Percentiles rank a stretch among this genome's conserved stretches.
phyloP scores from a whole-genome alignment of 2,888 invertebrate genomes.

The Zeuzera pyrina region DNA sequence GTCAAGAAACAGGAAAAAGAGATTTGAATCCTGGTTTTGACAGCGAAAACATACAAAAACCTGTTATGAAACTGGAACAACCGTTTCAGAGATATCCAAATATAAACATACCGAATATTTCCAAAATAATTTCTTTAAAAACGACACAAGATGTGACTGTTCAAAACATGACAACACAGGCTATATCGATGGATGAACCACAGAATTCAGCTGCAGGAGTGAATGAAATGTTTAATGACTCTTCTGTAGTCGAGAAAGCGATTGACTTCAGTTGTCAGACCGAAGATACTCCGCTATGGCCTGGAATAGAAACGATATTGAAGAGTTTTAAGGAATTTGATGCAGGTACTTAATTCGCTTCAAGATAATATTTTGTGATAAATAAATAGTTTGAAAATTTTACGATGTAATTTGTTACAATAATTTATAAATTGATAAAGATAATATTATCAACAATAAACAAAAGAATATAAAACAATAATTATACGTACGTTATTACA shows the following conservation, averaged over 20 bases:
- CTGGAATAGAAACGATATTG: conserved; percentile 61
- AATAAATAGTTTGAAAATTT: too few relatives aligned
- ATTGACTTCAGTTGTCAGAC: conserved; percentile 42
- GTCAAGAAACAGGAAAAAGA: conserved; percentile 43
- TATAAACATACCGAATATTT: conserved; percentile 55
- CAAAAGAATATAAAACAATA: too few relatives aligned
- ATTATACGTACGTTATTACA: too few relatives aligned
- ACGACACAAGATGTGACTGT: conserved; percentile 28
- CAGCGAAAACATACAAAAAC: conserved; percentile 50
- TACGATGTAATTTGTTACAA: too few relatives aligned
- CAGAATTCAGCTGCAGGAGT: conserved; percentile 42
- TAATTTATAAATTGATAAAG: too few relatives aligned
- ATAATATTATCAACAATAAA: too few relatives aligned
- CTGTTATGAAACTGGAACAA: conserved; percentile 19
- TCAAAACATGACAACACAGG: conserved; percentile 29
- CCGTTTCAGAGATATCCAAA: conserved; percentile 31
- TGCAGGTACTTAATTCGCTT: too few relatives aligned
- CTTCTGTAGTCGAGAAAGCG: conserved; percentile 19
- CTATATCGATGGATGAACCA: conserved; percentile 62
- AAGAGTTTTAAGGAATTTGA: conserved; percentile 67
- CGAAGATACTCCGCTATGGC: conserved; percentile 46
- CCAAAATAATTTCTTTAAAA: conserved; percentile 54
- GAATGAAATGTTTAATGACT: conserved; percentile 24
- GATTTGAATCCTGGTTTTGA: conserved; percentile 57
- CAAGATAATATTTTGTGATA: too few relatives aligned